Evolutionary conservation across 2,888 invertebrate species (phyloP).

Genomic region (Cephus spinipes): DNA sequence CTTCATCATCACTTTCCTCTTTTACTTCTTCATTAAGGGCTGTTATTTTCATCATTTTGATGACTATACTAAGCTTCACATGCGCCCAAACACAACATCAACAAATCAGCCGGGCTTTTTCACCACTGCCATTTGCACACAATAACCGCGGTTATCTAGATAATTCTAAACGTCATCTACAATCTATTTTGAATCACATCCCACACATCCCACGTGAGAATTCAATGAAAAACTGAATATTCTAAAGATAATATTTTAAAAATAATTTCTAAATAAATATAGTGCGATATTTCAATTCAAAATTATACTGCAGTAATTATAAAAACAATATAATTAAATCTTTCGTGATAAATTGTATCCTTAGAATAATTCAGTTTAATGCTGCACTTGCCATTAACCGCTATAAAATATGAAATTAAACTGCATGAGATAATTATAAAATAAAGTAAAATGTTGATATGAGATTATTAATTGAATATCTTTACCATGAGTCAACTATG

Average conservation of each 20-base stretch:
- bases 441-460: neutral
- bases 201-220: neutral
- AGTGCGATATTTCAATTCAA: neutral
- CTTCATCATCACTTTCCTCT: constrained; percentile 73
- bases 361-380: neutral
- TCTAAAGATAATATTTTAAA: neutral
- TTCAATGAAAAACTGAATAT: neutral
- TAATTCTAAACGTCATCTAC: neutral
- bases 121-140: neutral
- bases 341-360: neutral
- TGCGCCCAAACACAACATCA: constrained; percentile 18
- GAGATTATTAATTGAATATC: neutral
- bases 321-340: neutral
- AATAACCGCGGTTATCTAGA: constrained; percentile 4
- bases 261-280: neutral
- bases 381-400: neutral
- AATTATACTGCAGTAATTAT: neutral
- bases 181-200: neutral
- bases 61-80: constrained; percentile 10
- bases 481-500: neutral
- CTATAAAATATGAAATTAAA: neutral
- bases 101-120: constrained; percentile 31
- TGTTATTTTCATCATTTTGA: constrained; percentile 73
- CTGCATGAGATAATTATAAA: neutral
- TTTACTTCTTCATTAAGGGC: constrained; percentile 76